Conservation (phyloP, 2,113 vertebrate species). For the Athene cunicularia region DNA sequence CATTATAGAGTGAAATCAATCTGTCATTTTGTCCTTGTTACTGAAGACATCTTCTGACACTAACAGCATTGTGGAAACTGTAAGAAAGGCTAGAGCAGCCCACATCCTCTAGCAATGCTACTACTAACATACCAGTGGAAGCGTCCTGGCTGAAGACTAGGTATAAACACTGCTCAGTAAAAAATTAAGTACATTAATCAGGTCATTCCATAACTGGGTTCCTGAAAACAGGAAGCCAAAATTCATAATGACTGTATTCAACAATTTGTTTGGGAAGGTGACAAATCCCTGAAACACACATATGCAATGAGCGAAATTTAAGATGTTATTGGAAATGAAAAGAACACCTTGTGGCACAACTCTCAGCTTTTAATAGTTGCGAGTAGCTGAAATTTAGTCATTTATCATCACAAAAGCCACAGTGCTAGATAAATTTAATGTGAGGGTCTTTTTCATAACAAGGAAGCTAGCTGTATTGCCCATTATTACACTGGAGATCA, state of each 20-base stretch:
- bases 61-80: background rate
- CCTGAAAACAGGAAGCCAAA: background rate
- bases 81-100: background rate
- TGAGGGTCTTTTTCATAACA: background rate
- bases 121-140: background rate
- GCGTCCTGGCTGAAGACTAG: background rate
- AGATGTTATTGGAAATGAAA: background rate
- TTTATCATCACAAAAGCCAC: background rate
- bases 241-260: background rate
- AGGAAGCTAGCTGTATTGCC: background rate
- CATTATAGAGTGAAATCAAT: background rate
- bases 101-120: background rate
- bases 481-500: rapidly evolving
- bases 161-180: background rate
- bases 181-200: background rate
- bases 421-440: background rate
- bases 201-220: background rate
- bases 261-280: background rate
- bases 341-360: background rate
- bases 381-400: background rate
- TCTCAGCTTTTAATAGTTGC: background rate
- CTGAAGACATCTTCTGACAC: background rate
- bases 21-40: background rate
- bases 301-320: background rate
- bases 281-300: background rate